These are phyloP conservation scores for Apamea sordens DNA, from an alignment of 2,888 invertebrate genomes.

Conservation along the genomic window DNA sequence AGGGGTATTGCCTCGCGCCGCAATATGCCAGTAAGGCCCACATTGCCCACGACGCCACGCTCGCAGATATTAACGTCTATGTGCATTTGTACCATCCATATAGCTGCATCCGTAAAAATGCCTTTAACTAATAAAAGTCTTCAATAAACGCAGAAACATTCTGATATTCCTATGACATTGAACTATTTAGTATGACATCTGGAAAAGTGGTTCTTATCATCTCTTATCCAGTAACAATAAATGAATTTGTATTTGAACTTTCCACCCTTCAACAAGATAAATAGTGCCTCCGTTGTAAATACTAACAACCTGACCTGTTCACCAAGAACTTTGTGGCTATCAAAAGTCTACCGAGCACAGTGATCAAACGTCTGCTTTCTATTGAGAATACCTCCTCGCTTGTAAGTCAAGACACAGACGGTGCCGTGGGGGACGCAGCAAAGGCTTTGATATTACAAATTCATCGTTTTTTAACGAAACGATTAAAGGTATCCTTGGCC, in stretches of 20 bases:
- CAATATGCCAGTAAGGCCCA: neutral
- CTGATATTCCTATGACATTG: neutral
- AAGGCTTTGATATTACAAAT: slow-evolving; percentile 19
- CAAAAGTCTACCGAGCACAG: neutral
- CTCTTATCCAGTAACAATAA: neutral
- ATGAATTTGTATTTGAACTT: too few relatives aligned
- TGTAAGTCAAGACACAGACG: neutral
- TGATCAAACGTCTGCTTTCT: neutral
- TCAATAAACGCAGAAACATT: neutral
- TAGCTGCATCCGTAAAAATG: neutral
- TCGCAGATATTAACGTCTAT: neutral
- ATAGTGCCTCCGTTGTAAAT: neutral
- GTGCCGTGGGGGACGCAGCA: neutral
- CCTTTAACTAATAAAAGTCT: neutral
- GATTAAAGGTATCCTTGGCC: slow-evolving; percentile 20
- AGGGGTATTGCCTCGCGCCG: neutral
- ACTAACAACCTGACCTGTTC: neutral
- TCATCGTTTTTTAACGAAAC: slow-evolving; percentile 17
- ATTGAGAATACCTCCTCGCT: neutral
- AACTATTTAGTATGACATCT: neutral
- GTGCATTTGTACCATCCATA: neutral
- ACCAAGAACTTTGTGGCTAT: neutral
- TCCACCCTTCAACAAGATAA: neutral
- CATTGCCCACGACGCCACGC: neutral
- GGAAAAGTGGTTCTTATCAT: neutral